These are phyloP conservation scores for Beroe ovata DNA, from an alignment of 37 sponge, comb jelly and placozoan genomes.

Conservation along the genomic window DNA sequence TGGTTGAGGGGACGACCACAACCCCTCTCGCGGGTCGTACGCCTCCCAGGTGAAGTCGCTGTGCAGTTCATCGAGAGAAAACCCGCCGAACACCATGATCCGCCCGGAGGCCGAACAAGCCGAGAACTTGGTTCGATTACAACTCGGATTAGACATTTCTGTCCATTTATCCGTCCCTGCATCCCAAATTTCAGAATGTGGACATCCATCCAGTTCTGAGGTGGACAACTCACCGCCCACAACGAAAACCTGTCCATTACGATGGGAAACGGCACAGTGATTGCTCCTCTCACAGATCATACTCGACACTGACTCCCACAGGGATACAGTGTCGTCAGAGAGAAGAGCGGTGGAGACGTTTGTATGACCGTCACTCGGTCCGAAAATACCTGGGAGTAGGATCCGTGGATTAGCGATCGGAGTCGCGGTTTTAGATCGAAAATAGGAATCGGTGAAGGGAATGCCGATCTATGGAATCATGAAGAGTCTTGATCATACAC, in stretches of 20 bases:
- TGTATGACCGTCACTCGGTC: no score
- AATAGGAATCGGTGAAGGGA: no score
- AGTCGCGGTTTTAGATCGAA: no score
- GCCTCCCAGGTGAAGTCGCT: constrained; percentile 25
- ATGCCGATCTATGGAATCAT: no score
- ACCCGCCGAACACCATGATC: neutral
- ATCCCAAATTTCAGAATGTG: constrained; percentile 1
- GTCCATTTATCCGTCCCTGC: neutral
- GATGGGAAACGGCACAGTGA: constrained; percentile 4
- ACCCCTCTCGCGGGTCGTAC: constrained; percentile 32
- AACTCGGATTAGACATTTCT: neutral
- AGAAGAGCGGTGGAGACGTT: neutral
- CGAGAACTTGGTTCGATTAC: constrained; percentile 1
- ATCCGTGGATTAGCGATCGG: no score
- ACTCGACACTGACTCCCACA: neutral
- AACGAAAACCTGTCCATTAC: neutral
- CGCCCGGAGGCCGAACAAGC: neutral
- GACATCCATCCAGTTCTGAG: neutral
- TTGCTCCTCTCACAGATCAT: constrained; percentile 9
- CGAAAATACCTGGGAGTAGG: no score
- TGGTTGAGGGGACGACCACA: neutral
- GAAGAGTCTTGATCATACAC: no score
- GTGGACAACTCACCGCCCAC: neutral
- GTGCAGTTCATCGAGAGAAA: constrained; percentile 10
- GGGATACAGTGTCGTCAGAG: neutral